Conservation (phyloP, 2,888 invertebrate species). For the Tinea trinotella region DNA sequence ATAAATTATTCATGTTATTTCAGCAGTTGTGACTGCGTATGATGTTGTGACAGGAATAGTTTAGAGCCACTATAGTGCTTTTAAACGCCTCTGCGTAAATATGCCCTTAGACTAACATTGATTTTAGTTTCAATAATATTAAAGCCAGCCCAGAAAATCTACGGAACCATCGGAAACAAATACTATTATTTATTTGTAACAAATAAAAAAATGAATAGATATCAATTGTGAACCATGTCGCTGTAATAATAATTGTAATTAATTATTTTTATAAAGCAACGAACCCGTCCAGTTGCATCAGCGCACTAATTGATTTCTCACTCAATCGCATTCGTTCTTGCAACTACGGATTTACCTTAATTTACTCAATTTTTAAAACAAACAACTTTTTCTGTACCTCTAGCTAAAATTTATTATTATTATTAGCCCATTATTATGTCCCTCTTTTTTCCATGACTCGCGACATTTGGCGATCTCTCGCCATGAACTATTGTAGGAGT, state of each 20-base stretch:
- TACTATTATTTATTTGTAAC: background rate
- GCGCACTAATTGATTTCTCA: background rate
- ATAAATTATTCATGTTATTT: no score
- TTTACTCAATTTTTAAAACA: background rate
- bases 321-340: slow-evolving; percentile 1
- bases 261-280: slow-evolving; percentile 5
- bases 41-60: no score
- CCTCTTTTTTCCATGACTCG: no score
- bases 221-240: background rate
- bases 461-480: no score
- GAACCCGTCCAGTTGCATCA: background rate
- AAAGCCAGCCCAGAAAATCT: background rate
- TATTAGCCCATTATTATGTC: no score
- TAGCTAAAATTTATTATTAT: background rate
- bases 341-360: background rate
- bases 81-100: no score
- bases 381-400: no score
- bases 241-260: slow-evolving; percentile 2
- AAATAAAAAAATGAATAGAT: background rate
- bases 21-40: no score
- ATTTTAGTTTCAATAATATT: no score
- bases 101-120: no score
- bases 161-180: background rate
- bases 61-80: no score
- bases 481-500: no score